Evolutionary conservation across 1,140 invertebrate species (phyloP).

Genomic region (Magallana ariakensis): DNA sequence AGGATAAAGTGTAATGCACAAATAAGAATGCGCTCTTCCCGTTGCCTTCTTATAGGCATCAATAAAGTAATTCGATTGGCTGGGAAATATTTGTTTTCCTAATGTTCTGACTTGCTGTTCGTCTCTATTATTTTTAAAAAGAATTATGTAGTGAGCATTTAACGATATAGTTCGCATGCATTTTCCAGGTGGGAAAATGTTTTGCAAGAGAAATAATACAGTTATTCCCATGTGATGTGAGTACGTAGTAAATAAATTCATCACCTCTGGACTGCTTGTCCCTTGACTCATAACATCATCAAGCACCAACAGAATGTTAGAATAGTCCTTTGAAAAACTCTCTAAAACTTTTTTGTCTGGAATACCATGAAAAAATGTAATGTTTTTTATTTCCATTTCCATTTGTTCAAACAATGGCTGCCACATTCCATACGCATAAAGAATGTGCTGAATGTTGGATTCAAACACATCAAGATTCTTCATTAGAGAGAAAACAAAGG

Average conservation of each 20-base stretch:
- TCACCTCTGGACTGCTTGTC: slow-evolving; percentile 15
- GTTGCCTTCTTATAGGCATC: slow-evolving; percentile 29
- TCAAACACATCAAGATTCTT: slow-evolving; percentile 38
- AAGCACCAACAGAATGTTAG: slow-evolving; percentile 42
- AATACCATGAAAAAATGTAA: slow-evolving; percentile 46
- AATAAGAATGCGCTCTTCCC: slow-evolving; percentile 18
- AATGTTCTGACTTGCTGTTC: slow-evolving; percentile 33
- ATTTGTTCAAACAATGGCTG: slow-evolving; percentile 49
- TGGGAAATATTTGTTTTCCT: background rate
- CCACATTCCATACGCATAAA: slow-evolving; percentile 41
- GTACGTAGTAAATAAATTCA: slow-evolving; percentile 46
- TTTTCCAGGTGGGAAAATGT: slow-evolving; percentile 48
- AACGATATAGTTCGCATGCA: slow-evolving; percentile 25
- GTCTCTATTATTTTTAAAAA: slow-evolving; percentile 43
- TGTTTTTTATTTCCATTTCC: slow-evolving; percentile 39
- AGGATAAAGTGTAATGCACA: background rate
- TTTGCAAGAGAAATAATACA: slow-evolving; percentile 49
- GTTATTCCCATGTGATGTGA: slow-evolving; percentile 45
- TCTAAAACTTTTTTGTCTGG: slow-evolving; percentile 37
- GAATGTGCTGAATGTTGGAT: background rate
- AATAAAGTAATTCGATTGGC: slow-evolving; percentile 14
- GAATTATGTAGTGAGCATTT: slow-evolving; percentile 42
- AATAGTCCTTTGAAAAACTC: background rate
- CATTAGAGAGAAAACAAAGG: slow-evolving; percentile 13
- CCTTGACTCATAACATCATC: slow-evolving; percentile 49